Evolutionary conservation across 1,140 invertebrate genomes (phyloP), one percentile per base, ranked within the genome.

Genomic region (Camponotus floridanus): DNA sequence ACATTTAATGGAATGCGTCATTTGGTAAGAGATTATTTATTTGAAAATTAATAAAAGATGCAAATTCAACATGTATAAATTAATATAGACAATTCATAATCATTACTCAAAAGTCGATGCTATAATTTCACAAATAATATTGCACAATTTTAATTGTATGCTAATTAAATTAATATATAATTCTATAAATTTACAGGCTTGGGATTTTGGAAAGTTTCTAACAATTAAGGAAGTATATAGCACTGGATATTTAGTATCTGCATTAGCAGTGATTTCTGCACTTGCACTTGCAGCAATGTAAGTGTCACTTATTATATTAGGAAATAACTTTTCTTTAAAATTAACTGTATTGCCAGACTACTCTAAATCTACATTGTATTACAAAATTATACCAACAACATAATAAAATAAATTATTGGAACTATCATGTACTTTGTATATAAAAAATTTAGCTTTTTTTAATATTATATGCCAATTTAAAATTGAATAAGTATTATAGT

Each of bases 1-100:
- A 96, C 96, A 71, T 96, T 95, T 61, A 97, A 97, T 91, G 97
- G 97, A 85, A 95, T 97, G n/a, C 96, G 97, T 78, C 97, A 97
- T 94, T 95, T 98, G 92, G 95, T 96, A 93, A 92, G 87, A 83
- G 61, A 91, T 39, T 36, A 21, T 83, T 33, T 62, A 45, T 15
- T 73, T 73, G 7, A 5, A 51, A 51, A 51, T 51, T 3, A 51
- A 51, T 51, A 51, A 26, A 26, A 51, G 48, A 71, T 33, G 45
- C 3, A 42, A 67, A 73, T 11, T 33, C 57, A 45, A 33, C 36
- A 84, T 71, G 68, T 39, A 2, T 15, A 42, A 67, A 57, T 48
- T 3, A 0, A 74, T 13, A 31, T 85, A 31, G 8, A 13, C 1
- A 18, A 39, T 2, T 70, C 55, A n/a, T 42, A 48, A 21, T 33